These are phyloP conservation scores for Thymelicus acteon DNA, from an alignment of 2,888 invertebrate genomes.

Conservation along the genomic window DNA sequence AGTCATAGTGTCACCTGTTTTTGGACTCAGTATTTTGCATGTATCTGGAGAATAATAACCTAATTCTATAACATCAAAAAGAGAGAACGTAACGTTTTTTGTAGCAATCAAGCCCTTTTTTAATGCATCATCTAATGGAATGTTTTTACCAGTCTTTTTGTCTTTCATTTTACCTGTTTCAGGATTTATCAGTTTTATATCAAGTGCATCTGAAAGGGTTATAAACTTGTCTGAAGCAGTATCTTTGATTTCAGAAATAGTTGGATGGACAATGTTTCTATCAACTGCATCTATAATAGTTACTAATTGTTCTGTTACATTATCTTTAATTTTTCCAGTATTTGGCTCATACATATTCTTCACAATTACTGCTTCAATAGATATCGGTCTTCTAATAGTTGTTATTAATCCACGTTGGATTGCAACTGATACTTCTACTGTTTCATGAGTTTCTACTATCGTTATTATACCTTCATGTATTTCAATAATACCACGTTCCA, in stretches of 20 bases:
- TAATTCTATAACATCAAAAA: slow-evolving; percentile 90
- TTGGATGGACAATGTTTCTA: slow-evolving; percentile 91
- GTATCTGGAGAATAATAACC: slow-evolving; percentile 91
- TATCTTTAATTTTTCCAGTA: slow-evolving; percentile 89
- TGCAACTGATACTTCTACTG: slow-evolving; percentile 88
- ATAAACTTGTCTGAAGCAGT: slow-evolving; percentile 89
- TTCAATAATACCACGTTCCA: slow-evolving; percentile 91
- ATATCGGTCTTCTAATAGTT: slow-evolving; percentile 89
- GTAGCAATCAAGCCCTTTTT: slow-evolving; percentile 89
- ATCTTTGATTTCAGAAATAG: slow-evolving; percentile 92
- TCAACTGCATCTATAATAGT: slow-evolving; percentile 91
- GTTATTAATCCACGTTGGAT: slow-evolving; percentile 89
- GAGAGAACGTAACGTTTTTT: slow-evolving; percentile 88
- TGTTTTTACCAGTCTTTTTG: slow-evolving; percentile 87
- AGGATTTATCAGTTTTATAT: slow-evolving; percentile 87
- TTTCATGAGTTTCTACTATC: slow-evolving; percentile 88
- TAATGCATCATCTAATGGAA: slow-evolving; percentile 89
- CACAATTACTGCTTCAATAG: slow-evolving; percentile 90
- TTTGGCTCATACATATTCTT: slow-evolving; percentile 89
- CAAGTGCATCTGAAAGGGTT: slow-evolving; percentile 90
- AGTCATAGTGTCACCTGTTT: slow-evolving; percentile 89
- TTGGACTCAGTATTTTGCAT: slow-evolving; percentile 91
- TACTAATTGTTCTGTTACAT: slow-evolving; percentile 88
- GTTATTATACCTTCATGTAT: slow-evolving; percentile 89
- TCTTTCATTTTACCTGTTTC: slow-evolving; percentile 89